These are phyloP conservation scores for Dolichotis patagonum DNA, from an alignment of 2,113 vertebrate species.

Conservation along the genomic window DNA sequence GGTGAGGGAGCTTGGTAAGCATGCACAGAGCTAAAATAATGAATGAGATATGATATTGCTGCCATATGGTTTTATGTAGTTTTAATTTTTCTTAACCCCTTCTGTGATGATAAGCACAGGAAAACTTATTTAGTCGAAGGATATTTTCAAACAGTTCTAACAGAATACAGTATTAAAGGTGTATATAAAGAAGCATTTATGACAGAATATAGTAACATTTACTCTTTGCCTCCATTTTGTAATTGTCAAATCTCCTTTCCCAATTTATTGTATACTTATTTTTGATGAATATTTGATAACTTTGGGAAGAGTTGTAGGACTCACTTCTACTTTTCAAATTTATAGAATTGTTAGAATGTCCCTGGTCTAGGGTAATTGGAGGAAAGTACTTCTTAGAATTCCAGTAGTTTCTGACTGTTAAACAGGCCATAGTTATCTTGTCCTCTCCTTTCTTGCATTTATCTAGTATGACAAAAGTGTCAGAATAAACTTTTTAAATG, in stretches of 20 bases:
- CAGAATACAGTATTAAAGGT: not conserved
- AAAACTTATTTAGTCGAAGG: not conserved
- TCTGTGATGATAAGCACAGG: not conserved
- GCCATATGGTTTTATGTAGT: not conserved
- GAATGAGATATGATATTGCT: not conserved
- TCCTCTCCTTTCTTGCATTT: conserved; percentile 25
- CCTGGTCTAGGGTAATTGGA: not conserved
- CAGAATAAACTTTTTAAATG: not conserved
- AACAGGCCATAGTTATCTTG: not conserved
- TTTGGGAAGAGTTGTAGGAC: not conserved
- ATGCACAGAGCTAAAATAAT: not conserved
- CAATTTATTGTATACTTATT: not conserved
- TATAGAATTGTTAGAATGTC: not conserved
- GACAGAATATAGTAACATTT: not conserved
- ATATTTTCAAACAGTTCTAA: not conserved
- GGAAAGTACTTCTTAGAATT: not conserved
- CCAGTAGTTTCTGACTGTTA: not conserved
- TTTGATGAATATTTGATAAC: not conserved
- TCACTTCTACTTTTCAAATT: not conserved
- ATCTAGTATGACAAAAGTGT: not conserved
- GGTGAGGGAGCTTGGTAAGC: not conserved
- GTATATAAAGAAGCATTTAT: not conserved
- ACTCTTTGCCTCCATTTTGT: not conserved
- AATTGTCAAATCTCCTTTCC: not conserved
- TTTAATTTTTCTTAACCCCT: conserved; percentile 1